These are phyloP conservation scores for Macroteleia sp. DNA, from an alignment of 2,888 invertebrate genomes.

Conservation along the genomic window DNA sequence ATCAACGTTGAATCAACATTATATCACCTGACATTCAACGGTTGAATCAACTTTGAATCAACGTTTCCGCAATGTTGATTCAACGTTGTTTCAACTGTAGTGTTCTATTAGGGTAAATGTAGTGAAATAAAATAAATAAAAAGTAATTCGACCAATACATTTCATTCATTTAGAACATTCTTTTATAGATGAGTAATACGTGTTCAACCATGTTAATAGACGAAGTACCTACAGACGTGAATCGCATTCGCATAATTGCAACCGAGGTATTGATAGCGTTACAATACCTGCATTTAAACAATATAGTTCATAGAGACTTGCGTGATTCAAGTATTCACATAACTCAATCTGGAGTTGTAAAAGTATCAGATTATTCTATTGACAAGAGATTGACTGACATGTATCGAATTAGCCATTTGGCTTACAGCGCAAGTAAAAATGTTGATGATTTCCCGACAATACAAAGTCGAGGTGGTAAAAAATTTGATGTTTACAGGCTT, in stretches of 20 bases:
- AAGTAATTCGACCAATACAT: too few species aligned
- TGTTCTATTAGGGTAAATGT: too few species aligned
- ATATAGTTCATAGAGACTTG: slow-evolving; percentile 93
- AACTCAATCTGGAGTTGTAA: slow-evolving; percentile 86
- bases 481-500: slow-evolving; percentile 90
- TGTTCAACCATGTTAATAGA: slow-evolving; percentile 85
- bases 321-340: slow-evolving; percentile 90
- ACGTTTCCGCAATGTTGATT: too few species aligned
- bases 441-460: slow-evolving; percentile 80
- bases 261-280: slow-evolving; percentile 90
- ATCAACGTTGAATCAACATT: too few species aligned
- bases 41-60: too few species aligned
- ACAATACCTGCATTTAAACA: slow-evolving; percentile 91
- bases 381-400: slow-evolving; percentile 88
- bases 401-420: too few species aligned
- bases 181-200: slow-evolving; percentile 79
- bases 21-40: too few species aligned
- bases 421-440: slow-evolving; percentile 66
- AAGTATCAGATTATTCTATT: slow-evolving; percentile 89
- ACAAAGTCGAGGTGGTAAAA: slow-evolving; percentile 86
- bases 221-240: slow-evolving; percentile 85
- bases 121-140: too few species aligned
- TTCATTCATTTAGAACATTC: too few species aligned
- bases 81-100: too few species aligned
- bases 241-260: slow-evolving; percentile 88